Base-by-base conservation (phyloP, 2,797 vertebrate species). In the Danio choprae region DNA sequence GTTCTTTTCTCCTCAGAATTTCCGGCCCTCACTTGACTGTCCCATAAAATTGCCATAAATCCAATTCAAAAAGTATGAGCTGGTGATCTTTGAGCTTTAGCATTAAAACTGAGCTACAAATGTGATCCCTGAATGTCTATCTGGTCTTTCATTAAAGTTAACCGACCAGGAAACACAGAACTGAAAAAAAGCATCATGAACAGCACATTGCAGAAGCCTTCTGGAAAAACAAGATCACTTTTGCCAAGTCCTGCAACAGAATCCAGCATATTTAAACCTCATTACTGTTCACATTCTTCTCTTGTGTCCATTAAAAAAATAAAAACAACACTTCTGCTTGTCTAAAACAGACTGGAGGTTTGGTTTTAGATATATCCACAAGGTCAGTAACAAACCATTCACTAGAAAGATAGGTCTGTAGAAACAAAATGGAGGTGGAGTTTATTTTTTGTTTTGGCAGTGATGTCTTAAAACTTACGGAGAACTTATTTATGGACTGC, bases 81-180 rank as follows among this genome's bases (percentile, higher is more conserved):
- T 16, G 20, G 29, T 22, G n/a, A 69, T 22, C 13, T 38, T 56
- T 60, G 65, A 20, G 16, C 22, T 51, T 69, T 50, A 72, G 11
- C 36, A 2, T 56, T 46, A 10, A 10, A 58, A 51, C 16, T 4
- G 8, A 5, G 44, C 65, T 62, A 20, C 55, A 43, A 55, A 63
- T 73, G 48, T 72, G 59, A 73, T 72, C 38, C 7, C 29, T 69
- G 38, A 79, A 78, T 48, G 55, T 51, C 55, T 59, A 9, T 71
- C 46, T 63, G 10, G 22, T 64, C 22, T 73, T 48, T 43, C 59
- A 64, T 80, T 80, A 72, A 72, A 73, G 59, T 73, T 51, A 64
- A 80, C 69, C 8, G 40, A 65, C 18, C 77, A 56, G 60, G 58
- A 73, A 80, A 55, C 59, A 20, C 46, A 44, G 15, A 63, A 51